phyloP scores from a whole-genome alignment of 2,888 invertebrate genomes.

The Tubulanus polymorphus region DNA sequence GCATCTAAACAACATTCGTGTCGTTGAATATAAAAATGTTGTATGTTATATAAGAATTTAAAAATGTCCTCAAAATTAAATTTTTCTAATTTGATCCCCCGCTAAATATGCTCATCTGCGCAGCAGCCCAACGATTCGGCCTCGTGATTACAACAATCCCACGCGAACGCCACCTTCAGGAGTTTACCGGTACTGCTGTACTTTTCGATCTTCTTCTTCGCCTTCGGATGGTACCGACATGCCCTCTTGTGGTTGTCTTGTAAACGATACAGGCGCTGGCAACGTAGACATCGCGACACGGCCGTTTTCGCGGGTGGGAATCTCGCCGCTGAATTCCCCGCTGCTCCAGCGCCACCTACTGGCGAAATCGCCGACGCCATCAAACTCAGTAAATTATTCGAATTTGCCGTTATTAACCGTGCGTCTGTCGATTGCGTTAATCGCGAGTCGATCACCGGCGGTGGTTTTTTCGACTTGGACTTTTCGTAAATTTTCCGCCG shows the following conservation, averaged over 20 bases:
- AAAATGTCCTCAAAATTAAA: background rate
- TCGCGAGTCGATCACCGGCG: too few relatives aligned
- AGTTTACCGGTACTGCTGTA: conserved; percentile 38
- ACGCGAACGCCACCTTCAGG: conserved; percentile 33
- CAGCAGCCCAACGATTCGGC: conserved; percentile 39
- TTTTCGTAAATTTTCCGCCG: too few relatives aligned
- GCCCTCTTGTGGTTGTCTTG: conserved; percentile 46
- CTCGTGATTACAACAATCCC: conserved; percentile 43
- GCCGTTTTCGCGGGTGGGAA: background rate
- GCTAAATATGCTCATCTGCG: conserved; percentile 33
- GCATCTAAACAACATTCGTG: too few relatives aligned
- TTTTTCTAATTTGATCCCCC: background rate
- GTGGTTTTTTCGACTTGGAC: too few relatives aligned
- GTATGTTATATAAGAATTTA: too few relatives aligned
- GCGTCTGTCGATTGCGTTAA: too few relatives aligned
- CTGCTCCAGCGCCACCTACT: background rate
- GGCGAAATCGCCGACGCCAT: background rate
- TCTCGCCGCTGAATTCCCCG: background rate
- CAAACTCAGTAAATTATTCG: too few relatives aligned
- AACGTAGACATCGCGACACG: conserved; percentile 42
- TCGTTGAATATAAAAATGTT: too few relatives aligned
- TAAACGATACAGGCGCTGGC: conserved; percentile 39
- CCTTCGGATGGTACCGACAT: conserved; percentile 42
- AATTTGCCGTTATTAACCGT: too few relatives aligned
- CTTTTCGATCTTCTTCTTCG: conserved; percentile 38